Conservation (phyloP, 1,140 invertebrate species). For the Agrilus planipennis region DNA sequence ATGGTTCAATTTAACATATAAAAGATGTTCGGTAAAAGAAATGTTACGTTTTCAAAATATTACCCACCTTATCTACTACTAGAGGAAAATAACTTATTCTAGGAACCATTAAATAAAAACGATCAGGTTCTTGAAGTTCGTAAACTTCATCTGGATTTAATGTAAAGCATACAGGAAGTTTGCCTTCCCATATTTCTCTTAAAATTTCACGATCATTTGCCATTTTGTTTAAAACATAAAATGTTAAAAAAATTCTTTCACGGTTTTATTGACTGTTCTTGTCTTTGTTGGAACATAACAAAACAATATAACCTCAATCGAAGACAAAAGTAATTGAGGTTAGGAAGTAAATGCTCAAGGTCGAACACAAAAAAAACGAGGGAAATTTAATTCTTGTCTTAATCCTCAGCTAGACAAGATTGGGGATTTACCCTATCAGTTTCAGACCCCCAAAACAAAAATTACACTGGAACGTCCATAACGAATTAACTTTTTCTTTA, state of each 20-base stretch:
- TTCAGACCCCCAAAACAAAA: too few species aligned
- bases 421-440: too few species aligned
- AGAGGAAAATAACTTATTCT: constrained; percentile 91
- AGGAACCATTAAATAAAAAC: constrained; percentile 90
- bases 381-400: too few species aligned
- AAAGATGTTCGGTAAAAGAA: background rate
- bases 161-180: constrained; percentile 83
- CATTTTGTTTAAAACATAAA: constrained; percentile 40
- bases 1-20: background rate
- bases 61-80: constrained; percentile 82
- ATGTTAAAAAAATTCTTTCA: background rate
- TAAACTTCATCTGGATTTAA: constrained; percentile 78
- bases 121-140: constrained; percentile 78
- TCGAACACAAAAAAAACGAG: too few species aligned
- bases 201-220: constrained; percentile 86
- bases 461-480: too few species aligned
- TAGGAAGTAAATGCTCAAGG: too few species aligned
- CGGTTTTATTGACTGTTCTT: too few species aligned
- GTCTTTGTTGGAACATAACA: too few species aligned
- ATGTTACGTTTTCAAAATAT: constrained; percentile 6
- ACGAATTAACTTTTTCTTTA: too few species aligned
- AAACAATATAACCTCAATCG: too few species aligned
- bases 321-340: too few species aligned
- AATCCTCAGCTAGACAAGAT: too few species aligned
- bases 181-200: constrained; percentile 90